Conservation (phyloP, 2,888 invertebrate species). For the Hymenopus coronatus region DNA sequence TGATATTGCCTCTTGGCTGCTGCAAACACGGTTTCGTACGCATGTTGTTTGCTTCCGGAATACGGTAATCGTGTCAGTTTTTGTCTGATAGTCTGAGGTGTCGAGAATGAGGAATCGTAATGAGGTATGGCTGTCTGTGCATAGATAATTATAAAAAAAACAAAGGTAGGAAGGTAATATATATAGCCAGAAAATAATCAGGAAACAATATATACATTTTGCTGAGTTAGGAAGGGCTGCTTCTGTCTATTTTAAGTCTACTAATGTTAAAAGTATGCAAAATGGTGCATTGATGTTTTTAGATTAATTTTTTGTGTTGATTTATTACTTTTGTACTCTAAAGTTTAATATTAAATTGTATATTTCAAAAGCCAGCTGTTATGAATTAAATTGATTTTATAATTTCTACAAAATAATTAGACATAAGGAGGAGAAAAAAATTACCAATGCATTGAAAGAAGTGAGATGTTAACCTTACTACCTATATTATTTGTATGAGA, state of each 20-base stretch:
- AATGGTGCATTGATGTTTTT: not conserved
- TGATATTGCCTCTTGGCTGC: not conserved
- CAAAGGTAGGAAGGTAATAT: not conserved
- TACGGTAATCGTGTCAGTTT: constrained; percentile 5
- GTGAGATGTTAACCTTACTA: not conserved
- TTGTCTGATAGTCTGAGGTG: not conserved
- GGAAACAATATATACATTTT: not conserved
- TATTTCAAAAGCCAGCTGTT: no score
- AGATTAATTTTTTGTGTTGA: not conserved
- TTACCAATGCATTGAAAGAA: not conserved
- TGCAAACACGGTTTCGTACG: not conserved
- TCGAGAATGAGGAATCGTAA: constrained; percentile 17
- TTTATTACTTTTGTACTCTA: not conserved
- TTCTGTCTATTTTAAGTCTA: not conserved
- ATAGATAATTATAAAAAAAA: not conserved
- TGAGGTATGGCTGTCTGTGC: constrained; percentile 19
- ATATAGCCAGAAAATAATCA: not conserved
- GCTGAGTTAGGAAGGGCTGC: not conserved
- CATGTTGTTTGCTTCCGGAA: not conserved
- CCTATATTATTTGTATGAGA: no score
- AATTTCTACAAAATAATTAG: no score
- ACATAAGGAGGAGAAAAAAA: no score
- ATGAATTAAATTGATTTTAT: no score
- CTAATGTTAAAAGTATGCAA: not conserved
- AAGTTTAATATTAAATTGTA: no score